Percentiles rank a stretch among this genome's conserved stretches.
phyloP scores from a whole-genome alignment of 1,140 invertebrate genomes.

The Mercenaria mercenaria region DNA sequence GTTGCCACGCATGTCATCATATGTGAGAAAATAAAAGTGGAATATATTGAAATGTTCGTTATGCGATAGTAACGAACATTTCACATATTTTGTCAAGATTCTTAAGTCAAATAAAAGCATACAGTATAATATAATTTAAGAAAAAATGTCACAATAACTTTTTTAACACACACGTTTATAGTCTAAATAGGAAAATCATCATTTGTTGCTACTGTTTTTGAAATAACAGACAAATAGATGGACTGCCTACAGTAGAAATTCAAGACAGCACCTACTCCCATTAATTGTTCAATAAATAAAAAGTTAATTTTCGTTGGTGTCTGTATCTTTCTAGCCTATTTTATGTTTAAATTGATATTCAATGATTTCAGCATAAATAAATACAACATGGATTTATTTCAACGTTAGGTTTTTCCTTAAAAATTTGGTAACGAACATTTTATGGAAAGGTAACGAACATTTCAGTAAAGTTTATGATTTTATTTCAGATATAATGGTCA shows the following conservation, averaged over 20 bases:
- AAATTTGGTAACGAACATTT: neutral
- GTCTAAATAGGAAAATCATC: neutral
- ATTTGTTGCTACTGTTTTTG: no score
- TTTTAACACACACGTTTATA: neutral
- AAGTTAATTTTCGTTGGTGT: no score
- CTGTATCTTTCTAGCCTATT: neutral
- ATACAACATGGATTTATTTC: neutral
- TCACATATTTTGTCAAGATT: neutral
- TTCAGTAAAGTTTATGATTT: neutral
- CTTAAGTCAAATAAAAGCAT: neutral
- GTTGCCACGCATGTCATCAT: neutral
- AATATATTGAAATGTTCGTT: slow-evolving; percentile 9
- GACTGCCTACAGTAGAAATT: neutral
- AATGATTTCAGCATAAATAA: neutral
- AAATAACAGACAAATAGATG: neutral
- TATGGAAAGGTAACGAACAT: slow-evolving; percentile 34
- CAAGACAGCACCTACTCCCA: neutral
- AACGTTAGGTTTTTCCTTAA: neutral
- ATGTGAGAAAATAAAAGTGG: neutral
- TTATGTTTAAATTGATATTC: neutral
- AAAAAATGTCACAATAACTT: no score
- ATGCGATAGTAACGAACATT: slow-evolving; percentile 31
- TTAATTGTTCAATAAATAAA: neutral
- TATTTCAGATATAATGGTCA: slow-evolving; percentile 31
- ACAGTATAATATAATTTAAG: neutral